A percentile compares a stretch with the other conserved stretches of the same genome.
phyloP scores from a whole-genome alignment of 2,113 vertebrate species.

The Motacilla tschutschensis region DNA sequence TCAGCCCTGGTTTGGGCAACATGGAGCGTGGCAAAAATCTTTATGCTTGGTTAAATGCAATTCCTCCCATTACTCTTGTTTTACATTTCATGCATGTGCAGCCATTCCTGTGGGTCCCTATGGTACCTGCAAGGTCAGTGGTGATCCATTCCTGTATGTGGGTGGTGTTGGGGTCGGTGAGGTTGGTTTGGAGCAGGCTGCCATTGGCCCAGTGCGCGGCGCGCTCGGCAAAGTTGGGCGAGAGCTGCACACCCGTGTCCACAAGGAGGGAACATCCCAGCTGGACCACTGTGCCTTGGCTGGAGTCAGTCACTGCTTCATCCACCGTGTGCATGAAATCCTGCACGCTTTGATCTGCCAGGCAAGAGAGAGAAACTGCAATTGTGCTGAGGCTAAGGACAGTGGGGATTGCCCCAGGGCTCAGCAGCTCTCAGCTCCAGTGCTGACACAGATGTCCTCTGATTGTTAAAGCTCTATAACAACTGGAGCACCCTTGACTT shows the following conservation, averaged over 20 bases:
- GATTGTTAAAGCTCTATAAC: not conserved
- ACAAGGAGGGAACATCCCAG: conserved; percentile 80
- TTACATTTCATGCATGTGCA: not conserved
- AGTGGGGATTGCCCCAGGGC: not conserved
- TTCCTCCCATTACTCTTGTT: not conserved
- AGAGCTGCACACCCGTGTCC: conserved; percentile 66
- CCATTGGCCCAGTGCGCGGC: conserved; percentile 76
- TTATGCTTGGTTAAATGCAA: not conserved
- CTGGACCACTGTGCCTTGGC: conserved; percentile 63
- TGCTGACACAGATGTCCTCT: not conserved
- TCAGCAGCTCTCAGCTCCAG: not conserved
- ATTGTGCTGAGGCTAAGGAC: no score
- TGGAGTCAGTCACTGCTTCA: conserved; percentile 45
- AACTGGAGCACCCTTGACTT: not conserved
- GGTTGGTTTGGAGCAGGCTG: conserved; percentile 75
- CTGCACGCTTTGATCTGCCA: conserved; percentile 74
- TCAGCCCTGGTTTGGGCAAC: not conserved
- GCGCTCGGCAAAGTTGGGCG: conserved; percentile 65
- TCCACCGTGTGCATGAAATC: conserved; percentile 63
- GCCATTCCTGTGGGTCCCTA: not conserved
- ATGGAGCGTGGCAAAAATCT: rapidly evolving
- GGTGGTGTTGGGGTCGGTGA: conserved; percentile 67
- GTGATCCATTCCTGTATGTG: conserved; percentile 31
- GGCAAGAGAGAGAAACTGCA: not conserved
- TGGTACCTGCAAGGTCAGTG: conserved; percentile 53